A percentile compares a stretch with the other conserved stretches of the same genome.
These are phyloP conservation scores for Donacobius atricapilla DNA, from an alignment of 2,113 vertebrate species.

Conservation along the genomic window DNA sequence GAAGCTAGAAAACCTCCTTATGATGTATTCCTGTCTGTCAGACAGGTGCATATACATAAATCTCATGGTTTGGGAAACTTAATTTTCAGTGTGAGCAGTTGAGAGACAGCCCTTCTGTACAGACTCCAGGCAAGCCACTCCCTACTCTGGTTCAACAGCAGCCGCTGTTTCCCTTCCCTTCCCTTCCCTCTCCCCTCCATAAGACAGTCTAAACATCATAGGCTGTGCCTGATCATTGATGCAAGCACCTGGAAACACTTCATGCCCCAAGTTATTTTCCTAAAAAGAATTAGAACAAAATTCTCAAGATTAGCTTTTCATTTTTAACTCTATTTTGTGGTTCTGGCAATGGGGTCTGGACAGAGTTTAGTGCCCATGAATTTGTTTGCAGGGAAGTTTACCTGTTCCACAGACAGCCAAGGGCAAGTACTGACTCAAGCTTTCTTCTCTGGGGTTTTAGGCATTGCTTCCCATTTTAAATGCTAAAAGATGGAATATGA, in stretches of 20 bases:
- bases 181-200: not conserved
- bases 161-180: not conserved
- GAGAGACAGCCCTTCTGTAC: not conserved
- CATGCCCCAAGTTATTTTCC: not conserved
- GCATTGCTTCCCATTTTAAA: not conserved
- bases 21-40: not conserved
- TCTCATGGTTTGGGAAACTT: not conserved
- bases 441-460: not conserved
- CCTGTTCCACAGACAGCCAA: not conserved
- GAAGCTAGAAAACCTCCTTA: not conserved
- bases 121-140: not conserved
- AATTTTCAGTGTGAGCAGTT: not conserved
- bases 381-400: not conserved
- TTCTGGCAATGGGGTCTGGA: not conserved
- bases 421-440: not conserved
- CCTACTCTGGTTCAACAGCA: not conserved
- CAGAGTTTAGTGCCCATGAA: not conserved
- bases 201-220: not conserved
- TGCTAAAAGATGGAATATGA: not conserved
- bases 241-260: not conserved
- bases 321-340: not conserved
- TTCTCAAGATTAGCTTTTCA: not conserved
- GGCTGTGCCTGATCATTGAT: not conserved
- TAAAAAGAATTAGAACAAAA: not conserved
- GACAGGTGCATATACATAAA: not conserved